phyloP scores from a whole-genome alignment of 2,113 vertebrate genomes.

The Ellobius talpinus region DNA sequence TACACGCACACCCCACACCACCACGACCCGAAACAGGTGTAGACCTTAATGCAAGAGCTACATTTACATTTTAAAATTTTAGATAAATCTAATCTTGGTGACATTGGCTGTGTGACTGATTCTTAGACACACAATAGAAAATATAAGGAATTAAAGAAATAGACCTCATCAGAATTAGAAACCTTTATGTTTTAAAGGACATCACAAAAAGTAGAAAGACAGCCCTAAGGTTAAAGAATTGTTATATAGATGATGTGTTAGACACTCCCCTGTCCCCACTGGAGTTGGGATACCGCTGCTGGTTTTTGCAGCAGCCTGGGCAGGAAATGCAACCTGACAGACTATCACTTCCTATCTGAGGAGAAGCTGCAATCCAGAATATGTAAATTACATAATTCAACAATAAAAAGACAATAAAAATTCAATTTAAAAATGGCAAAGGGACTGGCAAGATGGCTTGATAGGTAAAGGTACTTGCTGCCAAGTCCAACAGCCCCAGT shows the following conservation, averaged over 20 bases:
- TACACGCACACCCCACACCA: neutral
- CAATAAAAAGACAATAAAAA: neutral
- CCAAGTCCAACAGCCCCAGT: neutral
- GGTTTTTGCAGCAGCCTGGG: conserved; percentile 73
- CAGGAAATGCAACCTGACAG: conserved; percentile 88
- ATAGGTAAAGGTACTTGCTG: neutral
- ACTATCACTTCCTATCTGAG: conserved; percentile 74
- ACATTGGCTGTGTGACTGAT: neutral
- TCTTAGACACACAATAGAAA: neutral
- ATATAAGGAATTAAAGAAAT: neutral
- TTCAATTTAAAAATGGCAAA: neutral
- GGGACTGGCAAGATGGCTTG: neutral
- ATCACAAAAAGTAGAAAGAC: neutral
- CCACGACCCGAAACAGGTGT: neutral
- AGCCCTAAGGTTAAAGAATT: neutral
- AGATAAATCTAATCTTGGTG: neutral
- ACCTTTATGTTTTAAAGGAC: neutral
- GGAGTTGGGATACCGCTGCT: neutral
- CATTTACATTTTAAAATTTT: neutral
- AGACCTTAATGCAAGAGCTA: neutral
- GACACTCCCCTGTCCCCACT: neutral
- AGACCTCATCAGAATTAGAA: neutral
- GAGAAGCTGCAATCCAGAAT: neutral
- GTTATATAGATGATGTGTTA: neutral
- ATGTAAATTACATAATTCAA: neutral